These are phyloP conservation scores for Copsychus sechellarum DNA, from an alignment of 2,113 vertebrate species.

Conservation along the genomic window DNA sequence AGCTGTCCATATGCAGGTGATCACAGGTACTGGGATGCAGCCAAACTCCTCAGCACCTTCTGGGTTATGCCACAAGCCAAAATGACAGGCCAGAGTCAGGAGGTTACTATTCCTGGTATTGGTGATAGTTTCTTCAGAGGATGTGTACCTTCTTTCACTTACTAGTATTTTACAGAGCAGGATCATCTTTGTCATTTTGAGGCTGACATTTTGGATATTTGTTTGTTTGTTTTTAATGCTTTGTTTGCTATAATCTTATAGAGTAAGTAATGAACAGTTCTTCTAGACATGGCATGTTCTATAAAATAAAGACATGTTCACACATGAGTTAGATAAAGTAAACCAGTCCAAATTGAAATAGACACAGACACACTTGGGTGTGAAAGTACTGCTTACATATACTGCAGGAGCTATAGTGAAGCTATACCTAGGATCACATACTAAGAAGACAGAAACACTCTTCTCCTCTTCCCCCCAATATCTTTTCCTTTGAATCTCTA, in stretches of 20 bases:
- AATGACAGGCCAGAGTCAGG: not conserved
- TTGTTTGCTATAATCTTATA: not conserved
- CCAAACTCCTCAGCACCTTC: conserved; percentile 2
- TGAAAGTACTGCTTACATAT: not conserved
- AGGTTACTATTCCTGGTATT: not conserved
- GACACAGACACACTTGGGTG: not conserved
- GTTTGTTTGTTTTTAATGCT: not conserved
- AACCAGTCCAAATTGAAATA: not conserved
- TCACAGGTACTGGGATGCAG: not conserved
- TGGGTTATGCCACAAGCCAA: not conserved
- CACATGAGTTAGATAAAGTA: not conserved
- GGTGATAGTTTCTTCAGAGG: not conserved
- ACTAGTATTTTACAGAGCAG: not conserved
- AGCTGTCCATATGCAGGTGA: not conserved
- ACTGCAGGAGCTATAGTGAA: not conserved
- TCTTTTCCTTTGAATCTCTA: not conserved
- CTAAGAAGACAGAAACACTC: not conserved
- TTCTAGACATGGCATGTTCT: not conserved
- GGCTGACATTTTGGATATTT: not conserved
- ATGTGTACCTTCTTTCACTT: not conserved
- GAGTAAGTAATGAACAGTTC: not conserved
- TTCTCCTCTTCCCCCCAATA: not conserved
- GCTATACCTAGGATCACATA: not conserved
- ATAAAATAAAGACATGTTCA: not conserved
- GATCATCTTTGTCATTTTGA: not conserved